These are phyloP conservation scores for Vireo altiloquus DNA, from an alignment of 2,113 vertebrate species.

Conservation along the genomic window DNA sequence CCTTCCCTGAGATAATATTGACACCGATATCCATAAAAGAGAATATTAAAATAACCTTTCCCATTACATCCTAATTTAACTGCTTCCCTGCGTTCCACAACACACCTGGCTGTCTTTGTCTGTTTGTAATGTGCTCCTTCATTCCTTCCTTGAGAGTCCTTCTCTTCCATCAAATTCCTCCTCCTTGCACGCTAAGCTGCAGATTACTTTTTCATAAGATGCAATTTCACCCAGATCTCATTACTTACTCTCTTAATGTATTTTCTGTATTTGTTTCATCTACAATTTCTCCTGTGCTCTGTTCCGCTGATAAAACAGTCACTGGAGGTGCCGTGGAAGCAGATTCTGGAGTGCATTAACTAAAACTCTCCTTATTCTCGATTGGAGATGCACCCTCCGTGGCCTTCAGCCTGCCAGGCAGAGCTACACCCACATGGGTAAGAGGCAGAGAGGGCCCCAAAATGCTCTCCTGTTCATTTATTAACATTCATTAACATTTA, in stretches of 20 bases:
- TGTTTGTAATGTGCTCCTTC: constrained; percentile 53
- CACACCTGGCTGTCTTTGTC: constrained; percentile 49
- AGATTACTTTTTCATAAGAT: constrained; percentile 75
- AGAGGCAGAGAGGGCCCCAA: background rate
- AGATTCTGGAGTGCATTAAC: background rate
- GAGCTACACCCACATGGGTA: background rate
- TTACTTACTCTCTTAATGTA: constrained; percentile 76
- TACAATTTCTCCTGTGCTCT: constrained; percentile 41
- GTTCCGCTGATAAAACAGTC: constrained; percentile 29
- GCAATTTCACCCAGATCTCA: constrained; percentile 73
- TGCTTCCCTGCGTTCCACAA: background rate
- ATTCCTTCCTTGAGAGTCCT: constrained; percentile 19
- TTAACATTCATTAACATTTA: background rate
- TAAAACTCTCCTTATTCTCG: background rate
- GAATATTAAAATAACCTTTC: constrained; percentile 50
- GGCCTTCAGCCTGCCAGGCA: background rate
- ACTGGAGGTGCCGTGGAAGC: background rate
- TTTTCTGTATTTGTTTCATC: constrained; percentile 63
- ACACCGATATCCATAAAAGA: constrained; percentile 53
- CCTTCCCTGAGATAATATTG: constrained; percentile 24
- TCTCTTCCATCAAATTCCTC: constrained; percentile 53
- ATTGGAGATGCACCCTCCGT: background rate
- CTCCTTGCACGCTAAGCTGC: constrained; percentile 60
- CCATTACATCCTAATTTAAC: constrained; percentile 59
- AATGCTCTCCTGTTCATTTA: background rate